Conservation (phyloP, 2,113 vertebrate genomes). For the Mormyrus iriodes region DNA sequence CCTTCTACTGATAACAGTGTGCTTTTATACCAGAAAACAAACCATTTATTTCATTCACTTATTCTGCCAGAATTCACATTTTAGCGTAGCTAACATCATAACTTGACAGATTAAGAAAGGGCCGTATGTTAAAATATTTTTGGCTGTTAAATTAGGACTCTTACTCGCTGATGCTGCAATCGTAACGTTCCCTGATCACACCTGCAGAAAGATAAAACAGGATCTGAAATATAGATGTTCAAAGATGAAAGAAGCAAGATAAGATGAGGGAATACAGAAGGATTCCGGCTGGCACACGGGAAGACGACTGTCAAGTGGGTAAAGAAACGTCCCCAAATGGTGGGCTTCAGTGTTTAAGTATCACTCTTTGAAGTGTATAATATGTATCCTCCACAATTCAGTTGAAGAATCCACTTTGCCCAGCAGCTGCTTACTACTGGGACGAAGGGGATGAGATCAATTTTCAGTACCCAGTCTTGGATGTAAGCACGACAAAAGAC, state of each 20-base stretch:
- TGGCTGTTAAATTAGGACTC: background rate
- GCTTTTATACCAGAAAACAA: background rate
- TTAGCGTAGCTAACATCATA: background rate
- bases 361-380: background rate
- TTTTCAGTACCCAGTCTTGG: background rate
- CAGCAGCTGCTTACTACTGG: background rate
- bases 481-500: background rate
- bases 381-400: background rate
- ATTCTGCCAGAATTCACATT: background rate
- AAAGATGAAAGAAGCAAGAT: background rate
- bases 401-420: background rate
- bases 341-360: background rate
- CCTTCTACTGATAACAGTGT: background rate
- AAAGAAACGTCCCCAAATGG: background rate
- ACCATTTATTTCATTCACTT: background rate
- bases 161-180: background rate
- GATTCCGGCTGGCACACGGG: background rate
- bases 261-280: background rate
- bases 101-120: background rate
- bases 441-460: background rate
- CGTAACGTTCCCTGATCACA: background rate
- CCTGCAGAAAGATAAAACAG: background rate
- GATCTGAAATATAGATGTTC: background rate
- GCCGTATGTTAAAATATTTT: background rate
- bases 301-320: background rate